These are phyloP conservation scores for Cisticola juncidis DNA, from an alignment of 2,113 vertebrate genomes.

Conservation along the genomic window DNA sequence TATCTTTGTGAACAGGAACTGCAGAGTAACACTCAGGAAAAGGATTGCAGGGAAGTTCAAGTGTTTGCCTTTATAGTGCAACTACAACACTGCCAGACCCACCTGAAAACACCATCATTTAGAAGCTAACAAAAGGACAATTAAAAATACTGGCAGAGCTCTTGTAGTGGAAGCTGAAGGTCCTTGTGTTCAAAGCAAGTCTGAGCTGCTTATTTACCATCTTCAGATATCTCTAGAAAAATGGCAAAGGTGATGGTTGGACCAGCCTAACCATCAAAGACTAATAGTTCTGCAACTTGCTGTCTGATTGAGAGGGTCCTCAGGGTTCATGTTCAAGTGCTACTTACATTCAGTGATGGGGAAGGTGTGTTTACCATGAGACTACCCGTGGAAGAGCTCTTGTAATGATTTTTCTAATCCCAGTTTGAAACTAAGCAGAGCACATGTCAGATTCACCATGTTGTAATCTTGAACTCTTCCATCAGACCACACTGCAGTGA, in stretches of 20 bases:
- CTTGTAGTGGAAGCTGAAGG: neutral
- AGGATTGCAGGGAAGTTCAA: neutral
- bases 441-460: neutral
- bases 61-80: neutral
- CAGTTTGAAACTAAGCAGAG: neutral
- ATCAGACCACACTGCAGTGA: neutral
- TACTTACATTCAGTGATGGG: neutral
- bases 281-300: neutral
- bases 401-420: neutral
- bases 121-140: neutral
- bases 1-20: neutral
- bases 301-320: neutral
- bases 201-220: neutral
- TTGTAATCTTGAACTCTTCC: neutral
- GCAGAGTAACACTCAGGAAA: neutral
- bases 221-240: neutral
- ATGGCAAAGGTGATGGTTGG: neutral
- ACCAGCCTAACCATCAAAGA: conserved; percentile 10
- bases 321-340: neutral
- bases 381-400: neutral
- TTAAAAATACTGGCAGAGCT: neutral
- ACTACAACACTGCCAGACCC: neutral
- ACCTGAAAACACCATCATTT: neutral
- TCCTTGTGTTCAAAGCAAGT: neutral
- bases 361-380: neutral